phyloP scores from a whole-genome alignment of 2,888 invertebrate species.

The Drosophila robusta region DNA sequence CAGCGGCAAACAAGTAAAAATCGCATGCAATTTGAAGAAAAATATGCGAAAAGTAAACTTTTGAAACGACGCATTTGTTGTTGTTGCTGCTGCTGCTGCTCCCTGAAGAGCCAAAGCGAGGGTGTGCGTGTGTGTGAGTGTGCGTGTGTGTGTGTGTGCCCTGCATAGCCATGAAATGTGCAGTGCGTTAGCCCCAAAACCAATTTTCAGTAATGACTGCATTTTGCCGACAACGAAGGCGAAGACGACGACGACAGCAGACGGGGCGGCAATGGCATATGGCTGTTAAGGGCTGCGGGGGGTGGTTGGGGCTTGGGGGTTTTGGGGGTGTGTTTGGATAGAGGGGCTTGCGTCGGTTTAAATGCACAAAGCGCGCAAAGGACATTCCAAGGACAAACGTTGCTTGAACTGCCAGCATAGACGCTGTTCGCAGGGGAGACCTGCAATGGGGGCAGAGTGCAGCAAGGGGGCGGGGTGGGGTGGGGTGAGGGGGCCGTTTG shows the following conservation, averaged over 20 bases:
- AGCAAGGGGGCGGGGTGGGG: not conserved
- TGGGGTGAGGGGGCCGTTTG: conserved; percentile 14
- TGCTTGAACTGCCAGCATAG: conserved; percentile 67
- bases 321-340: not conserved
- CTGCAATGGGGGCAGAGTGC: not conserved
- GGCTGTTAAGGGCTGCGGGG: not conserved
- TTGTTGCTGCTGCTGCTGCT: conserved; percentile 22
- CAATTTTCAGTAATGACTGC: conserved; percentile 84
- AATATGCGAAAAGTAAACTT: conserved; percentile 80
- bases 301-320: not conserved
- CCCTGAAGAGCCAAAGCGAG: conserved; percentile 23
- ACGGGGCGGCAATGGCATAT: conserved; percentile 5
- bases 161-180: conserved; percentile 78
- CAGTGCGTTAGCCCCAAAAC: conserved; percentile 82
- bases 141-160: conserved; percentile 39
- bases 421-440: conserved; percentile 12
- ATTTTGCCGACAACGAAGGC: conserved; percentile 66
- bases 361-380: conserved; percentile 80
- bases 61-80: conserved; percentile 78
- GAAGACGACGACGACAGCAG: conserved; percentile 9
- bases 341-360: conserved; percentile 60
- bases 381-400: conserved; percentile 81
- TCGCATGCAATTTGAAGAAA: conserved; percentile 79
- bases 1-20: conserved; percentile 75
- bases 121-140: conserved; percentile 22